Evolutionary conservation across 2,888 invertebrate species (phyloP).

Genomic region (Uropetala carovei): DNA sequence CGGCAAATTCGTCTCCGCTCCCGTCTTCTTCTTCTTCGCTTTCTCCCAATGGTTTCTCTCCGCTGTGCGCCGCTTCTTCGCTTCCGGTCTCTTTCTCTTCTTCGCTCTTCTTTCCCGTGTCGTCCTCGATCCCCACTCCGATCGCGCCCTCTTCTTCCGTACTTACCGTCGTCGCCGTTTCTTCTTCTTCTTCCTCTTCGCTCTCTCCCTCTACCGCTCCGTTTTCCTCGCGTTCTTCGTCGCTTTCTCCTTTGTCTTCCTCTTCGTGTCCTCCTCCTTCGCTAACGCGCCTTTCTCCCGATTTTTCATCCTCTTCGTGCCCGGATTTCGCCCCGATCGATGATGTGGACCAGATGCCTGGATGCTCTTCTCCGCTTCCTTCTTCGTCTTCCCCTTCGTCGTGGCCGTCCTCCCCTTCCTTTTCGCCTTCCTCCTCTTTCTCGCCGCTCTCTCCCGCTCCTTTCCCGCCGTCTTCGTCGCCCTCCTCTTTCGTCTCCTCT

Average conservation of each 20-base stretch:
- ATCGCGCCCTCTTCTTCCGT: too few relatives aligned
- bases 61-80: background rate
- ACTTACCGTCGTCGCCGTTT: too few relatives aligned
- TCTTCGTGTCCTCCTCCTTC: too few relatives aligned
- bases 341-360: too few relatives aligned
- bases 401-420: background rate
- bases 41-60: background rate
- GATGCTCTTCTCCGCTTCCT: background rate
- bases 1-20: background rate
- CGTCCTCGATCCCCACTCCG: too few relatives aligned
- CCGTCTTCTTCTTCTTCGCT: background rate
- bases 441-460: background rate
- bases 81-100: background rate
- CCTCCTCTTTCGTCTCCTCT: background rate
- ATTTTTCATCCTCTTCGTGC: background rate
- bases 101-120: background rate
- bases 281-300: background rate
- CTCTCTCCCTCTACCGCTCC: background rate
- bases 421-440: background rate
- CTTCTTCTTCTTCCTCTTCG: background rate
- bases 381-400: background rate
- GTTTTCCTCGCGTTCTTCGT: background rate
- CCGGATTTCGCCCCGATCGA: too few relatives aligned
- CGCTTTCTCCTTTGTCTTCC: background rate
- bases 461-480: background rate